These are phyloP conservation scores for Somateria mollissima DNA, from an alignment of 2,797 vertebrate genomes.

Conservation along the genomic window DNA sequence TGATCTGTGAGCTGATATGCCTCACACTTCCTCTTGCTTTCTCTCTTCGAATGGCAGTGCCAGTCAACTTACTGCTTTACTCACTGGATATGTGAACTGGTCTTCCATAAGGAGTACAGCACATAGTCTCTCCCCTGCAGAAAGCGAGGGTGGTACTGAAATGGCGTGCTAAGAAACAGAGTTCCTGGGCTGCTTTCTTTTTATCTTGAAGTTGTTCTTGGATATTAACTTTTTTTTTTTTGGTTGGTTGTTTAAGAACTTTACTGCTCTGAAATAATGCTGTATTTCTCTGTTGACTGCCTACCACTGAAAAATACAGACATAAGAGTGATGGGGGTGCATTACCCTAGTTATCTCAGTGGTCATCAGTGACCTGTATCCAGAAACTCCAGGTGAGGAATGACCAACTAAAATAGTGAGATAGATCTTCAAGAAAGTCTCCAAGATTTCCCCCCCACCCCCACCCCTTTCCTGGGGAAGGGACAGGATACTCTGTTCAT, in stretches of 20 bases:
- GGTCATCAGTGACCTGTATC: background rate
- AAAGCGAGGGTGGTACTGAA: background rate
- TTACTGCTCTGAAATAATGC: background rate
- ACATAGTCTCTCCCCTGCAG: background rate
- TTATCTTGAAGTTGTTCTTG: background rate
- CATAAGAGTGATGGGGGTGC: background rate
- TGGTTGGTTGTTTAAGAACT: background rate
- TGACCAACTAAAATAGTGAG: background rate
- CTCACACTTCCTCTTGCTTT: background rate
- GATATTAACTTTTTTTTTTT: background rate
- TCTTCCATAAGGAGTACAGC: background rate
- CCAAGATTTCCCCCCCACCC: background rate
- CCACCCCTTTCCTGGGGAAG: background rate
- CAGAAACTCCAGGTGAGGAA: background rate
- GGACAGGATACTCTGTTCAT: background rate
- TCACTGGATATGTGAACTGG: background rate
- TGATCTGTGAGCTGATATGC: background rate
- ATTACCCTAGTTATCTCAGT: background rate
- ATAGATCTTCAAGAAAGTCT: background rate
- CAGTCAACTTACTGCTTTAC: background rate
- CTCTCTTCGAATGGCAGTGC: fast-evolving
- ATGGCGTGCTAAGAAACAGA: background rate
- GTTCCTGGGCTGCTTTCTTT: background rate
- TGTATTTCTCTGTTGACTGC: background rate
- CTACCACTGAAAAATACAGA: background rate